Evolutionary conservation across 2,888 invertebrate genomes (phyloP).

Genomic region (Xylophagus ater): DNA sequence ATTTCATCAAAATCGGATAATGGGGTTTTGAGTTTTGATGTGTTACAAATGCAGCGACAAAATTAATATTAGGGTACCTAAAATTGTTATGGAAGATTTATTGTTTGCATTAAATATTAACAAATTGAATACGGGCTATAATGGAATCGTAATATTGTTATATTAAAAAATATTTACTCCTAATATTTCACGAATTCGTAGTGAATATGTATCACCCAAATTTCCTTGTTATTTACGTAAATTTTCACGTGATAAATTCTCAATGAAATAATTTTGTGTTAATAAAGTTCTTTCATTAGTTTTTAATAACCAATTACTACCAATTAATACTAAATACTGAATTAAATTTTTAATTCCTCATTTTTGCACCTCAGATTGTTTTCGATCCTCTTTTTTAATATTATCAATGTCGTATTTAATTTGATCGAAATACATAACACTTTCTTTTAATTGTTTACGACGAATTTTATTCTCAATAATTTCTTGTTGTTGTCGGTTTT

Average conservation of each 20-base stretch:
- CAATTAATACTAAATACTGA: too few species aligned
- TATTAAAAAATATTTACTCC: slow-evolving; percentile 33
- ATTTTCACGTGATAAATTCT: slow-evolving; percentile 29
- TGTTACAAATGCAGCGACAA: too few species aligned
- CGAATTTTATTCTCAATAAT: slow-evolving; percentile 34
- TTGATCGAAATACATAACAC: slow-evolving; percentile 30
- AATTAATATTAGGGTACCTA: too few species aligned
- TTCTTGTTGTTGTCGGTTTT: slow-evolving; percentile 33
- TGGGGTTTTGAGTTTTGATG: too few species aligned
- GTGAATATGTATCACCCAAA: slow-evolving; percentile 35
- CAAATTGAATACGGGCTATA: too few species aligned
- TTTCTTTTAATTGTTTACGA: slow-evolving; percentile 33
- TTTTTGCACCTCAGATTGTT: slow-evolving; percentile 23
- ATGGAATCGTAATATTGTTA: too few species aligned
- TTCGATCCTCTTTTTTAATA: slow-evolving; percentile 28
- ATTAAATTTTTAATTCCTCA: too few species aligned
- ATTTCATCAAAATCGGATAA: too few species aligned
- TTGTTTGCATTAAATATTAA: too few species aligned
- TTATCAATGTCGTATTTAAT: slow-evolving; percentile 28
- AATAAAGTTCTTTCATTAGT: slow-evolving; percentile 35
- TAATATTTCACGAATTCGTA: slow-evolving; percentile 32
- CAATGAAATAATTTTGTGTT: slow-evolving; percentile 33
- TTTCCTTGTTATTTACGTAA: slow-evolving; percentile 31
- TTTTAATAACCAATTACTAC: slow-evolving; percentile 36
- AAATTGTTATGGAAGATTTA: too few species aligned